These are phyloP conservation scores for Eupithecia subfuscata DNA, from an alignment of 2,888 invertebrate genomes.

Conservation along the genomic window DNA sequence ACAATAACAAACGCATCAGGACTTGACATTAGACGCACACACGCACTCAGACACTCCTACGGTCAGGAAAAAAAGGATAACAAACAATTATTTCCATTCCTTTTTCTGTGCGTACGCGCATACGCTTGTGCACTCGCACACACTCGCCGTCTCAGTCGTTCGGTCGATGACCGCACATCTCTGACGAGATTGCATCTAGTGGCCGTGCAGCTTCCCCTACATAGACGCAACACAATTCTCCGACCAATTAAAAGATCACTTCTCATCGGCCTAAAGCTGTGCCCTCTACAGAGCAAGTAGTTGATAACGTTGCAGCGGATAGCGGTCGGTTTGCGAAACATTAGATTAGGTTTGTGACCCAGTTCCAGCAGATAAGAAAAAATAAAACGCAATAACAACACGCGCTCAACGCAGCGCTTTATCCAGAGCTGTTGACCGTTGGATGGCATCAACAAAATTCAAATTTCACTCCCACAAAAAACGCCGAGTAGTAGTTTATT, in stretches of 20 bases:
- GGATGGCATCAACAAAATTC: conserved; percentile 65
- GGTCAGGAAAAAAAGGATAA: conserved; percentile 64
- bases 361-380: conserved; percentile 72
- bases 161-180: conserved; percentile 81
- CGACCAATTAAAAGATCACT: conserved; percentile 77
- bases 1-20: conserved; percentile 66
- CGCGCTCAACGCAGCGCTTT: conserved; percentile 44
- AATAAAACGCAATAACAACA: conserved; percentile 63
- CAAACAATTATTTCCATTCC: conserved; percentile 81
- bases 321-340: conserved; percentile 56
- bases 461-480: conserved; percentile 67
- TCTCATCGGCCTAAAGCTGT: conserved; percentile 51
- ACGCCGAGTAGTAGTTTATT: conserved; percentile 73
- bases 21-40: conserved; percentile 67
- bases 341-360: conserved; percentile 67
- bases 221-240: conserved; percentile 75
- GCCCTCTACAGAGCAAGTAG: conserved; percentile 29
- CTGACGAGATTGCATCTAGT: conserved; percentile 82
- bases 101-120: conserved; percentile 83
- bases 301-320: conserved; percentile 40
- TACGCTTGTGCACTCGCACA: conserved; percentile 62
- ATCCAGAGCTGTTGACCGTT: conserved; percentile 64
- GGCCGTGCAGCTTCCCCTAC: conserved; percentile 78
- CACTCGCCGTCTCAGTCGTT: conserved; percentile 64
- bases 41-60: conserved; percentile 49